Conservation (phyloP, 2,797 vertebrate species). For the Gymnoscopelus microlampas region DNA sequence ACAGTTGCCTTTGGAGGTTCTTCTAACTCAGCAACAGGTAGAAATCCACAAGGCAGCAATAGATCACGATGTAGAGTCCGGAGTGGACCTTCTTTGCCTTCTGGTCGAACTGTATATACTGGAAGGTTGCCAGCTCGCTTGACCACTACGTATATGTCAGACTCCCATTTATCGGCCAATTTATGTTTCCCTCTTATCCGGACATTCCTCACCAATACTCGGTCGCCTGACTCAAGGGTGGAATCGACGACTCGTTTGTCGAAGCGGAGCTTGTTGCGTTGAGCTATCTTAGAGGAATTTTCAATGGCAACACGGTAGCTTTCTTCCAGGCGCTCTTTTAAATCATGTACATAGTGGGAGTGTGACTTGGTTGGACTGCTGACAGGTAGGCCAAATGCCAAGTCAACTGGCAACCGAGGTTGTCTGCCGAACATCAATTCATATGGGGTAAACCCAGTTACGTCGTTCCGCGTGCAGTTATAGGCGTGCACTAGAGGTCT, state of each 20-base stretch:
- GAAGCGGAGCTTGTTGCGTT: neutral
- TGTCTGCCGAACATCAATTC: too few species aligned
- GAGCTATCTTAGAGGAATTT: neutral
- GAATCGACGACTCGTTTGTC: neutral
- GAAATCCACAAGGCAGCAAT: too few species aligned
- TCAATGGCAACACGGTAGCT: neutral
- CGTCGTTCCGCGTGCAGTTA: neutral
- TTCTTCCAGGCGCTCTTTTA: neutral
- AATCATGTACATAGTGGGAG: neutral
- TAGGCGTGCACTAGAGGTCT: slow-evolving; percentile 6
- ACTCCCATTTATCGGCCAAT: too few species aligned
- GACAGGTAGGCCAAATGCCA: neutral
- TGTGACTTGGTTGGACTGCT: neutral
- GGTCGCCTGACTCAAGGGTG: neutral
- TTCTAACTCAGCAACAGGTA: too few species aligned
- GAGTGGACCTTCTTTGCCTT: too few species aligned
- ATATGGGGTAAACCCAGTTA: too few species aligned
- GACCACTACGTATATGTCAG: too few species aligned
- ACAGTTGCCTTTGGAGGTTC: too few species aligned
- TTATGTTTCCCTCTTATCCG: neutral
- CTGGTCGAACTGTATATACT: too few species aligned
- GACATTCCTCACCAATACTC: neutral
- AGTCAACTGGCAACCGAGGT: neutral
- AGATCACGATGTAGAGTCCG: too few species aligned
- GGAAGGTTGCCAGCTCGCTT: too few species aligned